A percentile compares a stretch with the other conserved stretches of the same genome.
Conservation (phyloP, 2,797 vertebrate species). For the Fringilla coelebs region DNA sequence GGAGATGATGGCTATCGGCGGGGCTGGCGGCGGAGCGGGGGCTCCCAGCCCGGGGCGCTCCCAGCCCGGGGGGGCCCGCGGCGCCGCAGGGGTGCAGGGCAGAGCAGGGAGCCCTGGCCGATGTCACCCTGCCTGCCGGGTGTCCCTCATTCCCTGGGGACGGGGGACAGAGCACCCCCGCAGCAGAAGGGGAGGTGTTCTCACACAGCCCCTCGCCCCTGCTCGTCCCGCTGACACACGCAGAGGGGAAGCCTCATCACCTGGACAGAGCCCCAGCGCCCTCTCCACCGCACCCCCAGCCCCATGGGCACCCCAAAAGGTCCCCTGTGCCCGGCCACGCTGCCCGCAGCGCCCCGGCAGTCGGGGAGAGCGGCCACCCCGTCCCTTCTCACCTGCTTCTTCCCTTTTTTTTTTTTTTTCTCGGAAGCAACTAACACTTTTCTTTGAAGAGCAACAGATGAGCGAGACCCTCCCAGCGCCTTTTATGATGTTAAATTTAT, state of each 20-base stretch:
- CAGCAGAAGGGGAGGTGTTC: neutral
- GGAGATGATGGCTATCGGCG: neutral
- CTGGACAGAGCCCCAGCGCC: neutral
- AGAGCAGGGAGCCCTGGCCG: neutral
- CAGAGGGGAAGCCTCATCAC: neutral
- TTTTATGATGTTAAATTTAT: conserved; percentile 60
- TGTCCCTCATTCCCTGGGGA: neutral
- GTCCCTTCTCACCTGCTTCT: conserved; percentile 13
- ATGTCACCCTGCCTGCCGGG: neutral
- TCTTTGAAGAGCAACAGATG: conserved; percentile 57
- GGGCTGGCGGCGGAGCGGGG: neutral
- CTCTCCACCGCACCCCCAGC: neutral
- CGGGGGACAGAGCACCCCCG: neutral
- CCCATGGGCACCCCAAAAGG: neutral
- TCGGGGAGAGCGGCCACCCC: neutral
- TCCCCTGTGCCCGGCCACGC: neutral
- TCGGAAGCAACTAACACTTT: conserved; percentile 3
- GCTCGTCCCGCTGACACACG: fast-evolving
- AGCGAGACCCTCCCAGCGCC: conserved; percentile 27
- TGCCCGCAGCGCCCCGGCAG: neutral
- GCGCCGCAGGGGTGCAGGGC: neutral
- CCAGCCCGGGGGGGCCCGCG: neutral
- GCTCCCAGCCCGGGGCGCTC: neutral
- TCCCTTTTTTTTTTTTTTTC: neutral
- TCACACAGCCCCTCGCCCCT: neutral